Base-by-base conservation (phyloP, 2,113 vertebrate species). In the Pica pica region DNA sequence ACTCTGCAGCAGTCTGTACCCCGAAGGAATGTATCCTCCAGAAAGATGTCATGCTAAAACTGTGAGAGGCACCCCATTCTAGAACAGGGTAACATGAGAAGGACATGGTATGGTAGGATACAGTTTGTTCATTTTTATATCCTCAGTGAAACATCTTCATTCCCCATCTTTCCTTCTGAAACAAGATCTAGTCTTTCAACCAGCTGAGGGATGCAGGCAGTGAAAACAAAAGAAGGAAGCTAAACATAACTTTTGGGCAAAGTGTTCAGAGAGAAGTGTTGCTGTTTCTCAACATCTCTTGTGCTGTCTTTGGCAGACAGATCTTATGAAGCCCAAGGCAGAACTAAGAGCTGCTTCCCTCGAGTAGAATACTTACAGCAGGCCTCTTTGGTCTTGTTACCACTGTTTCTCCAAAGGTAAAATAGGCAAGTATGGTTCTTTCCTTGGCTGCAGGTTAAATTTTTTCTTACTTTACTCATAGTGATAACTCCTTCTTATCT, bases 261-360 rank as follows among this genome's bases (percentile, higher is more conserved):
- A 83, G 28, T 71, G 17, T 10, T n/a, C 11, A 31, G 30, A 71
- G 67, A 67, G 26, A 50, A 64, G 5, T 15, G 6, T 17, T 68
- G 9, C 13, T 73, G 50, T 67, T 46, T 93, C 41, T 60, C 28
- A 74, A 11, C 22, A 44, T 31, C 23, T 79, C 46, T 93, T 65
- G 15, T 44, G 22, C n/a, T 79, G 49, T 39, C 65, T 85, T 37
- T 70, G 59, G 60, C 46, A 95, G 49, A 26, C 21, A 70, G 52
- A 90, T 63, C 23, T 86, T 56, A 33, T 10, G 35, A 91, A 94
- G 50, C 52, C 52, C n/a, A 69, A 89, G 75, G 83, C 50, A 90
- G 49, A 92, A 67, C 21, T 67, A 39, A 52, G 30, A 89, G 14
- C 14, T 80, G 16, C 33, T 94, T 93, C 71, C 52, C 47, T 53